Evolutionary conservation across 2,797 vertebrate species (phyloP), one percentile per base, ranked within the genome.

Genomic region (Hyperoplus immaculatus): DNA sequence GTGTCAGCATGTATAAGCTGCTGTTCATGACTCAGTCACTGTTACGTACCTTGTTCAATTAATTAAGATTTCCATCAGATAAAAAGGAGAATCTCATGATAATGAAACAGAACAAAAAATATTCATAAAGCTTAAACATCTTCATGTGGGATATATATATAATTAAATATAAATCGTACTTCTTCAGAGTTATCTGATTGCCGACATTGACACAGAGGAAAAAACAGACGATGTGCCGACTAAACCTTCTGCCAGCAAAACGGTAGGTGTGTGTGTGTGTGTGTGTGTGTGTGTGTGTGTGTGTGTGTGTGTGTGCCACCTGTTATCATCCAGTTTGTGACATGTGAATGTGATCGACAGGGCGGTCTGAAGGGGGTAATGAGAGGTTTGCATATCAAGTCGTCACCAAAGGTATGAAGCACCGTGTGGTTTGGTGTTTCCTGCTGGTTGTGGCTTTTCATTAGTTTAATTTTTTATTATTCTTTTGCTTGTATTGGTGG

Each of bases 371-470:
- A 83, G 51, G 92, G 72, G 49, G 78, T 82, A 5, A 86, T 84
- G 81, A 93, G 85, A 84, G 84, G 82, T 13, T 80, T 82, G 7
- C 87, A 84, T 2, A 8, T 90, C 46, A 91, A 86, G 76, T 60
- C 87, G 7, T 78, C 86, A 8, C 69, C 85, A 11, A 88, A 92
- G 90, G 90, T 92, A 88, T 1, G 38, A 69, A 39, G 42, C 61
- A 7, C 29, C 51, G 4, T 13, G 41, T 41, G 65, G 1, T 54
- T 8, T 62, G 47, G 42, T 78, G 59, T 47, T 58, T 69, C 4
- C 21, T 67, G 54, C 43, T 71, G 72, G 46, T 76, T 66, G 70
- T 3, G 80, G 69, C 43, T 68, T 12, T 14, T 8, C 56, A 4
- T 43, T 18, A 5, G 5, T n/a, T 29, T 29, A 15, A 61, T 45